Base-by-base conservation (phyloP, 2,888 invertebrate species). In the Dysmachus trigonus region DNA sequence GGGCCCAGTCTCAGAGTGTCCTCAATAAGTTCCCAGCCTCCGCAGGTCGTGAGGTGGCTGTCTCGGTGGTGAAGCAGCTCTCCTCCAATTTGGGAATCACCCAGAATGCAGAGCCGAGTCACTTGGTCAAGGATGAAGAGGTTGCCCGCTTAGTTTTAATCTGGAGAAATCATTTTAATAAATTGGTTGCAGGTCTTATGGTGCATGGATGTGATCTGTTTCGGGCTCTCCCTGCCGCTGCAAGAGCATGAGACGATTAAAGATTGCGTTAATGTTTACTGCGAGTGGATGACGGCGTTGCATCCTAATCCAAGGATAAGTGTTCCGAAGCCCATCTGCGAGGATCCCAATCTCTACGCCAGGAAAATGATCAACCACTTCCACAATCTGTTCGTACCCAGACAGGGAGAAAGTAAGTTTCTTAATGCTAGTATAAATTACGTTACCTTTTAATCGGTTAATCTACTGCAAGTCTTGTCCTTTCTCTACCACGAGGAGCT, bases 241-340 rank as follows among this genome's bases (percentile, higher is more conserved):
- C 94, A 95, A 47, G 98, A 99, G 92, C 98, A 98, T 91, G 98
- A 98, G 89, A 97, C 98, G 0, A 96, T 99, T 83, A 96, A 98
- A 88, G 98, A 98, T 92, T 99, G 98, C 91, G 98, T 98, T 71
- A 97, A 97, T 91, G 96, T 99, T 47, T 99, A 99, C 91, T 98
- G 98, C 91, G 98, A 99, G 90, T 99, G 99, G 99, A 93, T 99
- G 88, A 96, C 97, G 0, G 97, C 98, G 2, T 93, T 99, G 88
- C 95, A 97, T 88, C 95, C 96, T 31, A 94, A 94, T 33, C 97
- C 97, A 0, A 96, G 97, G 90, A 94, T 97, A 85, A 96, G 97
- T 89, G 96, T 98, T 22, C 99, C 99, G 0, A 94, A 95, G 88
- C 98, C 98, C 0, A 95, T 99, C 13, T 94, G 95, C 73, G 97